Conservation (phyloP, 1,140 invertebrate species). For the Grapholita molesta region DNA sequence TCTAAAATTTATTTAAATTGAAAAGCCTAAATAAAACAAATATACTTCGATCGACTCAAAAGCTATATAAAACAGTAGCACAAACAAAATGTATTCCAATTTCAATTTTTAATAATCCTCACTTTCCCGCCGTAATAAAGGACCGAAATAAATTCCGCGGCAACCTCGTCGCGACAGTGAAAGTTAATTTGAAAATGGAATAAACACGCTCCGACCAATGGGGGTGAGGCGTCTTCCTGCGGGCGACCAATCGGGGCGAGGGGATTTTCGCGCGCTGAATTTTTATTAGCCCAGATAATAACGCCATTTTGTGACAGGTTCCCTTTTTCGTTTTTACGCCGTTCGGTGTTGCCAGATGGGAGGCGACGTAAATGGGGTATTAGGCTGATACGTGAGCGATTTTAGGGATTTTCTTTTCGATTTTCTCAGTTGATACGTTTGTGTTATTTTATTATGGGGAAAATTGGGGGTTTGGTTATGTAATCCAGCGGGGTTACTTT, state of each 20-base stretch:
- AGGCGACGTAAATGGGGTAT: slow-evolving; percentile 47
- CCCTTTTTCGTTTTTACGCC: slow-evolving; percentile 39
- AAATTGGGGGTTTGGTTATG: background rate
- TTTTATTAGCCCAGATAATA: slow-evolving; percentile 76
- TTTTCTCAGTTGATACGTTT: slow-evolving; percentile 14
- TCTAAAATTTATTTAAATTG: no score
- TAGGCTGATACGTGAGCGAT: slow-evolving; percentile 14
- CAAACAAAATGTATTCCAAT: background rate
- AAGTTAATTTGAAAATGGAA: slow-evolving; percentile 78
- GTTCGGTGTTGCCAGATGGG: slow-evolving; percentile 43
- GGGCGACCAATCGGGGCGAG: slow-evolving; percentile 52
- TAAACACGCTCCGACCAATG: slow-evolving; percentile 67
- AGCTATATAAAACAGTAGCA: background rate
- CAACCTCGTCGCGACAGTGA: slow-evolving; percentile 66
- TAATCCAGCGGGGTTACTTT: background rate
- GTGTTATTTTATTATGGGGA: slow-evolving; percentile 11
- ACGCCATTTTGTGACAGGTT: slow-evolving; percentile 70
- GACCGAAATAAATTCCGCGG: slow-evolving; percentile 69
- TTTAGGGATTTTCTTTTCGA: slow-evolving; percentile 12
- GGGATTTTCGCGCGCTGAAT: slow-evolving; percentile 75
- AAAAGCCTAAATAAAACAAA: background rate
- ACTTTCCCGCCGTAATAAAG: slow-evolving; percentile 56
- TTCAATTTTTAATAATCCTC: slow-evolving; percentile 18
- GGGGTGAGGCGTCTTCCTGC: slow-evolving; percentile 48
- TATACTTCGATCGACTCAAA: no score